Conservation (phyloP, 2,113 vertebrate genomes). For the Barbus barbus region DNA sequence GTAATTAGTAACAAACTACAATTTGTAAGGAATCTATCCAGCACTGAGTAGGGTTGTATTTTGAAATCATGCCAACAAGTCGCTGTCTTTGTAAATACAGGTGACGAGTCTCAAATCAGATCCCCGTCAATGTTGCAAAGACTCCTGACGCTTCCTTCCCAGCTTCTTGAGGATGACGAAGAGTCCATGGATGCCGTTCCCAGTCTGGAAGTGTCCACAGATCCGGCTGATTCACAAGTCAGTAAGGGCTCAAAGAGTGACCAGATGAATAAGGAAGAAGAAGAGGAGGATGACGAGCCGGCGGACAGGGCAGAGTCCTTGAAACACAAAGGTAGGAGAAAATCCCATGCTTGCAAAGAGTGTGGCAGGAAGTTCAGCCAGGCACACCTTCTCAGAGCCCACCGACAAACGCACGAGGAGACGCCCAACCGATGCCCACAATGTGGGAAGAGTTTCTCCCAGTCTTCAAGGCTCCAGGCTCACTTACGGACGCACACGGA, state of each 20-base stretch:
- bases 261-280: slow-evolving; percentile 42
- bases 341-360: slow-evolving; percentile 71
- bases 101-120: slow-evolving; percentile 57
- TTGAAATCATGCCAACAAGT: neutral
- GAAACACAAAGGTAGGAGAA: slow-evolving; percentile 46
- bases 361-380: slow-evolving; percentile 75
- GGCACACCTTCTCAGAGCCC: slow-evolving; percentile 71
- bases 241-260: neutral
- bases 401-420: slow-evolving; percentile 66
- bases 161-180: slow-evolving; percentile 68
- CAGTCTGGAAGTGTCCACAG: slow-evolving; percentile 40
- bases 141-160: slow-evolving; percentile 75
- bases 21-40: too few relatives aligned
- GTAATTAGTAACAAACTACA: too few relatives aligned
- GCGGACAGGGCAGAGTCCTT: slow-evolving; percentile 47
- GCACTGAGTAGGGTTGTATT: too few relatives aligned
- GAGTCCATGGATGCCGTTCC: slow-evolving; percentile 54
- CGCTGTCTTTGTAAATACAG: neutral
- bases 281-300: slow-evolving; percentile 55
- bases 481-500: slow-evolving; percentile 63
- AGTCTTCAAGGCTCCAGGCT: slow-evolving; percentile 65
- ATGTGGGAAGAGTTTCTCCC: slow-evolving; percentile 74
- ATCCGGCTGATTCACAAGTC: neutral
- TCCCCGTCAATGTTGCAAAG: slow-evolving; percentile 79
- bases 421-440: slow-evolving; percentile 51